These are phyloP conservation scores for Hetaerina americana DNA, from an alignment of 1,140 invertebrate species.

Conservation along the genomic window DNA sequence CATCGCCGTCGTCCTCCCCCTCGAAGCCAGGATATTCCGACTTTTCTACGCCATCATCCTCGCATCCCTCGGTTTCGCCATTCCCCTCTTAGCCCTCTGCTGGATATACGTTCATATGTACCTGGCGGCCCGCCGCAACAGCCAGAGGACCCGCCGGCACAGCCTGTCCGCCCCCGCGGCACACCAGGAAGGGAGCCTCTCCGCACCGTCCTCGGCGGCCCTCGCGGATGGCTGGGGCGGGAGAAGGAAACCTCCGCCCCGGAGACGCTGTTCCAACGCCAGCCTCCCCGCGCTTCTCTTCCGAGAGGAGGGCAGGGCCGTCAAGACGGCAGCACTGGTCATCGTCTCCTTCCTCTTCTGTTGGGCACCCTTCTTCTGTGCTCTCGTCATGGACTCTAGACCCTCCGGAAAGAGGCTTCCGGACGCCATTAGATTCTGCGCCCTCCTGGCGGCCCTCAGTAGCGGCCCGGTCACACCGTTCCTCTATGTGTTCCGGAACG, in stretches of 20 bases:
- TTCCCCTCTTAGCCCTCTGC: conserved; percentile 36
- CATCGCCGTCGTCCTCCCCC: neutral
- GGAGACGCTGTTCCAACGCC: conserved; percentile 26
- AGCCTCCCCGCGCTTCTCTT: conserved; percentile 31
- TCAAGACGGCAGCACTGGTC: conserved; percentile 39
- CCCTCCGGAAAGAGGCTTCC: conserved; percentile 12
- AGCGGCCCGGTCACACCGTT: conserved; percentile 33
- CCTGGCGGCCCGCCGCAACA: conserved; percentile 37
- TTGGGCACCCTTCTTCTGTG: conserved; percentile 38
- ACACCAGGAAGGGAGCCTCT: conserved; percentile 19
- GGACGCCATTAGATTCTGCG: conserved; percentile 19
- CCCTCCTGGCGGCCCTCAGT: conserved; percentile 15
- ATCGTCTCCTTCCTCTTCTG: conserved; percentile 37
- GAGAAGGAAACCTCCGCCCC: conserved; percentile 16
- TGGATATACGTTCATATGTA: conserved; percentile 44
- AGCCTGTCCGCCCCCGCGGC: conserved; percentile 29
- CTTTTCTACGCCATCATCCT: conserved; percentile 22
- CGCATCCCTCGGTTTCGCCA: conserved; percentile 29
- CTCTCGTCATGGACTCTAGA: conserved; percentile 18
- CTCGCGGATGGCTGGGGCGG: conserved; percentile 12
- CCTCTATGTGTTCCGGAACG: conserved; percentile 40
- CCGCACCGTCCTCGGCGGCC: conserved; percentile 11
- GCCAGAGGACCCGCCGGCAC: conserved; percentile 37
- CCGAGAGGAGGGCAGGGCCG: conserved; percentile 39
- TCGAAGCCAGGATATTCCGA: conserved; percentile 15